Conservation (phyloP, 2,113 vertebrate genomes). For the Ceyx cyanopectus region DNA sequence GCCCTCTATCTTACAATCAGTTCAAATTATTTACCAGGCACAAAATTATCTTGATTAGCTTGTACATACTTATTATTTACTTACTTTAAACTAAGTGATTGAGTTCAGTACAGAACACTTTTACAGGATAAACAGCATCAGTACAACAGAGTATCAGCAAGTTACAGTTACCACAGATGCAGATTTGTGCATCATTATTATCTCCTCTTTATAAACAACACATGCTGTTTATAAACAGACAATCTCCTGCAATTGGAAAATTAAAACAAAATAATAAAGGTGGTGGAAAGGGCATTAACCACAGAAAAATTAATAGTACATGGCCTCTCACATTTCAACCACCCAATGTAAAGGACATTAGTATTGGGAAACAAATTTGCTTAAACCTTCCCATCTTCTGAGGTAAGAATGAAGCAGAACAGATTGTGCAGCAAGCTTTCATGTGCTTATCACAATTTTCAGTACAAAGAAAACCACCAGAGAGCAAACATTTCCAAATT, state of each 20-base stretch:
- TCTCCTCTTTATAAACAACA: background rate
- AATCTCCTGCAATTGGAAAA: background rate
- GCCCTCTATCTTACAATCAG: background rate
- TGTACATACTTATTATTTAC: background rate
- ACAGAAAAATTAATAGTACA: background rate
- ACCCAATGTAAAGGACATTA: background rate
- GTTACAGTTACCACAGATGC: background rate
- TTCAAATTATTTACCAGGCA: background rate
- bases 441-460: background rate
- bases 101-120: background rate
- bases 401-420: conserved; percentile 15
- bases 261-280: background rate
- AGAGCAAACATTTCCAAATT: background rate
- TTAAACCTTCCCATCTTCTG: background rate
- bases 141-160: background rate
- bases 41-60: background rate
- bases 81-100: background rate
- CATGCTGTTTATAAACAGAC: background rate
- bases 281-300: background rate
- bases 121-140: background rate
- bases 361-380: background rate
- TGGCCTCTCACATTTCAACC: fast-evolving
- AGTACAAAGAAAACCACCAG: background rate
- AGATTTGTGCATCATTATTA: background rate
- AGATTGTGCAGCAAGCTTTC: background rate